Percentiles rank a stretch among this genome's conserved stretches.
Conservation (phyloP, 2,888 invertebrate species). For the Nymphalis c-album region DNA sequence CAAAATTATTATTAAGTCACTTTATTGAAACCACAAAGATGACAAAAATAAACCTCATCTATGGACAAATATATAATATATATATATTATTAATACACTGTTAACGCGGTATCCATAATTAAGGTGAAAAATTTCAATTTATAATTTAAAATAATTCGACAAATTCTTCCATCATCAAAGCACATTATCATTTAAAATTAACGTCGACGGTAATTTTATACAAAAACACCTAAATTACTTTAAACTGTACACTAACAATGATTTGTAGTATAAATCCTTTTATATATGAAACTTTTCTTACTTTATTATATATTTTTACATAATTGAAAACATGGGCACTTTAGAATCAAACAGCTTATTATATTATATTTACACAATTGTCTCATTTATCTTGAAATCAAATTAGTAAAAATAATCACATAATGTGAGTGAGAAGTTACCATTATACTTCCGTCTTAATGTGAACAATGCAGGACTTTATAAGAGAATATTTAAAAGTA, state of each 20-base stretch:
- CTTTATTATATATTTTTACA: constrained; percentile 17
- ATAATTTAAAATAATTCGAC: constrained; percentile 6
- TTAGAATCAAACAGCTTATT: constrained; percentile 10
- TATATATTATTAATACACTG: constrained; percentile 11
- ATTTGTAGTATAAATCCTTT: constrained; percentile 20
- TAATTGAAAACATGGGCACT: constrained; percentile 23
- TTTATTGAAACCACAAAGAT: constrained; percentile 79
- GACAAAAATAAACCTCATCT: constrained; percentile 77
- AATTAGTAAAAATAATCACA: not conserved
- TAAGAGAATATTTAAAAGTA: not conserved
- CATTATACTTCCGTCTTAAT: not conserved
- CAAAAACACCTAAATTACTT: constrained; percentile 13
- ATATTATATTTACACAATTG: constrained; percentile 6
- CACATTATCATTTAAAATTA: constrained; percentile 6
- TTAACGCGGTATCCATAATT: constrained; percentile 5
- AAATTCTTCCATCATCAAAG: constrained; percentile 6
- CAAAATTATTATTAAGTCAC: constrained; percentile 67
- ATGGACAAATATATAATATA: constrained; percentile 61
- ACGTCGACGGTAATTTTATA: constrained; percentile 5
- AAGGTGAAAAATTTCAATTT: constrained; percentile 6
- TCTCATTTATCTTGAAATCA: not conserved
- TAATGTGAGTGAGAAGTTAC: not conserved
- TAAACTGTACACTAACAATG: constrained; percentile 26
- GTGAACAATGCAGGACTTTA: not conserved
- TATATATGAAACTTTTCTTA: constrained; percentile 21